A percentile compares a stretch with the other conserved stretches of the same genome.
These are phyloP conservation scores for Megalurothrips usitatus DNA, from an alignment of 2,888 invertebrate genomes.

Conservation along the genomic window DNA sequence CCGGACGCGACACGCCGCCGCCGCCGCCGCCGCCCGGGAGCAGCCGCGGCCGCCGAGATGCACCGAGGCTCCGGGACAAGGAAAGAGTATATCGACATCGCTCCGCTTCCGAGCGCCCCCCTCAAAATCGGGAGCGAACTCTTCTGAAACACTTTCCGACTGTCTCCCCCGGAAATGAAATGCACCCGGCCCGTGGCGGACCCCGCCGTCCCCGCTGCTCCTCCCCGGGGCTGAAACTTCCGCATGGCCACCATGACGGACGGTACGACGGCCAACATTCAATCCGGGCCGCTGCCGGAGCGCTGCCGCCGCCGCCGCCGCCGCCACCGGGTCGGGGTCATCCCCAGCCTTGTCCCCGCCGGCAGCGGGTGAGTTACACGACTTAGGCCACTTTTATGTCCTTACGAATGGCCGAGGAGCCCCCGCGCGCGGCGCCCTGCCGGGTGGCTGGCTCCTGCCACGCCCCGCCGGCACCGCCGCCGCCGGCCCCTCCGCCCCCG, in stretches of 20 bases:
- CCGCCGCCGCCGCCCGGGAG: neutral
- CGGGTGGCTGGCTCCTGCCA: no score
- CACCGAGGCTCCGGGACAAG: no score
- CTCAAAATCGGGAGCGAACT: no score
- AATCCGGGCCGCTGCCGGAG: neutral
- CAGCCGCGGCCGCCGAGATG: no score
- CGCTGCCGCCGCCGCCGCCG: neutral
- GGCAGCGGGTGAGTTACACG: neutral
- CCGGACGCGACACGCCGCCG: neutral
- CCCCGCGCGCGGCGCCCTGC: no score
- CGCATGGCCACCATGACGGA: neutral
- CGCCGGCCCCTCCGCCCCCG: neutral
- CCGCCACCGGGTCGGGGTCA: neutral
- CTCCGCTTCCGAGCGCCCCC: no score
- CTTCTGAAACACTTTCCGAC: no score
- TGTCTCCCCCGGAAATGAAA: no score
- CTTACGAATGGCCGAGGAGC: neutral
- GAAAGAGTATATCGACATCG: no score
- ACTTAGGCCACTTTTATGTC: slow-evolving; percentile 20
- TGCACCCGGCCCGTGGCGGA: no score
- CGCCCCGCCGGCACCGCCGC: neutral
- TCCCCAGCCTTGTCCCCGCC: neutral
- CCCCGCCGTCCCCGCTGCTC: no score
- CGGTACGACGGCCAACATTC: slow-evolving; percentile 4
- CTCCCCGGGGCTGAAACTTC: no score